phyloP scores from a whole-genome alignment of 2,888 invertebrate genomes.

The Dione vanillae region DNA sequence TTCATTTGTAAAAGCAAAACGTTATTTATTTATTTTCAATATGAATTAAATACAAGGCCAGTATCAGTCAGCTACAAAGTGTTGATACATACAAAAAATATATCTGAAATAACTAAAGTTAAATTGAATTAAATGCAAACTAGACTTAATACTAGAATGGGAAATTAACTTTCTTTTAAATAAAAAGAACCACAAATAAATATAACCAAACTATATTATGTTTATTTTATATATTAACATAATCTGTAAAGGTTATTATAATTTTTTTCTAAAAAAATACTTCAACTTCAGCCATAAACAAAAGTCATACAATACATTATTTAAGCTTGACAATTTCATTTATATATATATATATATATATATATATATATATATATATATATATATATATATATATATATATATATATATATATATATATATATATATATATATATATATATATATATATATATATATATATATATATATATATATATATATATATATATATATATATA shows the following conservation, averaged over 20 bases:
- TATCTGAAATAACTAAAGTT: not conserved
- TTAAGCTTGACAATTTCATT: not conserved
- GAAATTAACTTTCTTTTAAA: not conserved
- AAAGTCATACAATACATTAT: not conserved
- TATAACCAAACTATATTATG: slow-evolving; percentile 21
- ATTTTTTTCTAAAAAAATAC: not conserved
- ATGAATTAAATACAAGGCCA: not conserved
- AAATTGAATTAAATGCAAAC: slow-evolving; percentile 18
- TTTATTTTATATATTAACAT: slow-evolving; percentile 7
- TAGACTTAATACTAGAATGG: not conserved
- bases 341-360: no score
- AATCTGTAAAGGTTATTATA: not conserved
- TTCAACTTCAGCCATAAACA: not conserved
- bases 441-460: no score
- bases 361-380: no score
- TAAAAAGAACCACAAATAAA: slow-evolving; percentile 19
- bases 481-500: no score
- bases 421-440: no score
- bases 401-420: no score
- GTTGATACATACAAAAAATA: not conserved
- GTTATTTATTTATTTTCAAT: not conserved
- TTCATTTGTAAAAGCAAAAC: not conserved
- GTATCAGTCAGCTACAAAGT: not conserved
- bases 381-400: no score
- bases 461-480: no score